Evolutionary conservation across 2,113 vertebrate species (phyloP), one percentile per base, ranked within the genome.

Genomic region (Erpornis zantholeuca): DNA sequence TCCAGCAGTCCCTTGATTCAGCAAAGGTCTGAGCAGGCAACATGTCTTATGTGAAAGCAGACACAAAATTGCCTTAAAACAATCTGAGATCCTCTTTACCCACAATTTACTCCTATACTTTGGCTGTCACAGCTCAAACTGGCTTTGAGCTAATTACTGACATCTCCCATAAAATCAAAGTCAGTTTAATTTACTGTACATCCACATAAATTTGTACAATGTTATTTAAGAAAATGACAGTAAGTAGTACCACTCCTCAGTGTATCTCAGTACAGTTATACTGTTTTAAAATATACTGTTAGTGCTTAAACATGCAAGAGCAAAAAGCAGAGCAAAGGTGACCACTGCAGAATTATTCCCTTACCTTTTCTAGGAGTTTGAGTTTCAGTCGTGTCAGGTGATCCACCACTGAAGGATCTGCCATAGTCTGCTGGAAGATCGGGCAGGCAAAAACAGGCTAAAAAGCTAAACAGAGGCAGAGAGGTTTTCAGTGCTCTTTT

Each of bases 361-460:
- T 93, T 92, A 99, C 99, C 98, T 98, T 98, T 90, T 99, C 97
- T 29, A 99, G 92, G 47, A 99, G 96, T 79, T 94, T 98, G 61
- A 99, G 90, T 56, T 97, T 98, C 72, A 99, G 96, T 8, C 35
- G 97, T 42, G 98, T 95, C 96, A 99, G 97, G 52, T 98, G 97
- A 94, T 99, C 98, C 63, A 98, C 71, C 64, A 97, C 38, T 2
- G 97, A 85, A 9, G 97, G 82, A 61, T 98, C 96, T 78, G 96
- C 87, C 98, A 98, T 99, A 33, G 59, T 33, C 31, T 90, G 38
- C 66, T 42, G 63, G 53, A 90, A 81, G 7, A 45, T 38, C 0
- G 77, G n/a, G 73, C 56, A 82, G 45, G 64, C 33, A 94, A 70
- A 82, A 65, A 2, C 24, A 33, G 19, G 22, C 85, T 61, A 69